Evolutionary conservation across 2,113 vertebrate species (phyloP).

Genomic region (Lophotis ruficrista): DNA sequence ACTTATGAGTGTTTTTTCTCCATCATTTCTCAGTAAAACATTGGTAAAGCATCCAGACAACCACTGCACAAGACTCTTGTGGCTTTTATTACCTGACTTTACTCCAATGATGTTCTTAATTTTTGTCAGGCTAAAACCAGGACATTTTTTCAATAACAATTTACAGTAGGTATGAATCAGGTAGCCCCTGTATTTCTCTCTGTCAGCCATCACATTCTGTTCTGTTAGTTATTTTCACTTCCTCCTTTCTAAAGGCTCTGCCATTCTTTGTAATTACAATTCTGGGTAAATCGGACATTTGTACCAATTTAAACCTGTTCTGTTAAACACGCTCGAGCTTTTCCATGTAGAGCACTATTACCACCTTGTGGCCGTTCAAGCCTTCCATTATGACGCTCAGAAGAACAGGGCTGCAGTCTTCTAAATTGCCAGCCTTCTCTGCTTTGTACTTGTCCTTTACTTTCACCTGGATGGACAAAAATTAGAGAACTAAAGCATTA

Average conservation of each 20-base stretch:
- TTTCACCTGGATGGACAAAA: background rate
- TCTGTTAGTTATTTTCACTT: background rate
- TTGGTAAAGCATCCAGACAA: background rate
- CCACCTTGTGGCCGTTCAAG: slow-evolving; percentile 16
- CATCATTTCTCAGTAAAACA: background rate
- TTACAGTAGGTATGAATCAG: background rate
- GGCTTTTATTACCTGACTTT: background rate
- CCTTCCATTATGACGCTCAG: background rate
- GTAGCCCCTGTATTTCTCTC: background rate
- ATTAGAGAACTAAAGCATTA: background rate
- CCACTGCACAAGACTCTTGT: background rate
- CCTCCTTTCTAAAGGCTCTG: background rate
- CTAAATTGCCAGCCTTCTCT: background rate
- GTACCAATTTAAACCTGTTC: background rate
- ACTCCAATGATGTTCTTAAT: background rate
- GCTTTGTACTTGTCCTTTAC: background rate
- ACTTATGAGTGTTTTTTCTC: background rate
- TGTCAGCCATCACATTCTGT: background rate
- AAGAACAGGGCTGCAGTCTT: background rate
- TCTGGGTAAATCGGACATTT: background rate
- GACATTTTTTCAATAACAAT: background rate
- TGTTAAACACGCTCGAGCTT: fast-evolving
- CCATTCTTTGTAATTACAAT: background rate
- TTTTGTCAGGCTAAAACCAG: background rate
- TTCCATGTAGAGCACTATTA: background rate